Percentiles rank a stretch among this genome's conserved stretches.
Evolutionary conservation across 2,113 vertebrate species (phyloP).

Genomic region (Agapornis roseicollis): DNA sequence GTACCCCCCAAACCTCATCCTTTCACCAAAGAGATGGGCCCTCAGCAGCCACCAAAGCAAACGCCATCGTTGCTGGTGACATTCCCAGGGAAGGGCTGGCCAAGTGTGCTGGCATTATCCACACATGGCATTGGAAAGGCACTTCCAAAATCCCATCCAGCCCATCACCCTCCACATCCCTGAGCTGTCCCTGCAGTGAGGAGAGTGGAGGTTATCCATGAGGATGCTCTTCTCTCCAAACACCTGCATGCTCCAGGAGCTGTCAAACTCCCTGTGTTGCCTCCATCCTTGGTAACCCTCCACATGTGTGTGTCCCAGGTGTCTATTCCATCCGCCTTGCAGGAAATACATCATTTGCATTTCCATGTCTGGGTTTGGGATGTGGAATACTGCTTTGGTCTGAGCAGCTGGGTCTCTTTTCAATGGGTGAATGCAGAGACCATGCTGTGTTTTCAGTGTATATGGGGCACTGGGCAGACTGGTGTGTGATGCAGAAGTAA

Average conservation of each 20-base stretch:
- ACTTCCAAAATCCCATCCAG: background rate
- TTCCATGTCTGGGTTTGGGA: background rate
- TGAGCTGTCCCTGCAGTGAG: accelerated
- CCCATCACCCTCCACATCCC: background rate
- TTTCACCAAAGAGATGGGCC: background rate
- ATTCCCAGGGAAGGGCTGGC: background rate
- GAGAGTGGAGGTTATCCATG: accelerated
- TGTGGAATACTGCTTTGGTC: background rate
- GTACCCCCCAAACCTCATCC: background rate
- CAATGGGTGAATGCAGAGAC: background rate
- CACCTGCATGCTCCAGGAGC: background rate
- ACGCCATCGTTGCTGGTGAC: background rate
- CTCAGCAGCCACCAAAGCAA: accelerated
- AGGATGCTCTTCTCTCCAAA: background rate
- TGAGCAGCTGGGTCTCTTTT: background rate
- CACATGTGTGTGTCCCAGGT: accelerated
- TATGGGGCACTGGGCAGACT: background rate
- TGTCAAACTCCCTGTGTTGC: accelerated
- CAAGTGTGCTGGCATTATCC: background rate
- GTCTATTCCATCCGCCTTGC: background rate
- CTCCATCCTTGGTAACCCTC: background rate
- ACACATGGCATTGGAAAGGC: background rate
- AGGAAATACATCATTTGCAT: background rate
- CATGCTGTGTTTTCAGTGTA: background rate
- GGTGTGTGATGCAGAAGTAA: background rate